Evolutionary conservation across 1,140 invertebrate species (phyloP).

Genomic region (Drosophila nikananu): DNA sequence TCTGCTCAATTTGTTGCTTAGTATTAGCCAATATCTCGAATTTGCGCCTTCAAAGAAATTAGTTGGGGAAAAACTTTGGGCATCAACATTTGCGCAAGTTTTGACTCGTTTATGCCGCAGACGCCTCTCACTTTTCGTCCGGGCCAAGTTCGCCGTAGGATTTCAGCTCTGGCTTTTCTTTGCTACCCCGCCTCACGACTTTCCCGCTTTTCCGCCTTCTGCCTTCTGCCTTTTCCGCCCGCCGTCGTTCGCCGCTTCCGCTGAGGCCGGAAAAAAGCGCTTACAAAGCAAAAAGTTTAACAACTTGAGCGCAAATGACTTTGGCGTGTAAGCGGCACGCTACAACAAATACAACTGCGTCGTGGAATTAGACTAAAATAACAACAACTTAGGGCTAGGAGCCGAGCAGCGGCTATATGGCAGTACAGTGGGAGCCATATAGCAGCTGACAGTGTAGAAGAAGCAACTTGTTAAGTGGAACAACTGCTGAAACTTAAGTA

Average conservation of each 20-base stretch:
- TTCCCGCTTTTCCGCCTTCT: neutral
- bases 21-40: constrained; percentile 37
- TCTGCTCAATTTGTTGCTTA: constrained; percentile 51
- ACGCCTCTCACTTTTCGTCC: constrained; percentile 20
- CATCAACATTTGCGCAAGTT: constrained; percentile 74
- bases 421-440: neutral
- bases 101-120: constrained; percentile 66
- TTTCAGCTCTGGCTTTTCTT: constrained; percentile 16
- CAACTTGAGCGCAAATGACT: constrained; percentile 77
- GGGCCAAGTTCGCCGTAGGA: constrained; percentile 24
- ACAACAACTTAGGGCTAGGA: constrained; percentile 43
- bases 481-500: constrained; percentile 80
- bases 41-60: constrained; percentile 59
- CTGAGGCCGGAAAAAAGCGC: constrained; percentile 73
- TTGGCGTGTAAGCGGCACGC: constrained; percentile 75
- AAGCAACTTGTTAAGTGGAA: constrained; percentile 74
- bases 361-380: constrained; percentile 72
- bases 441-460: constrained; percentile 25
- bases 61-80: constrained; percentile 64
- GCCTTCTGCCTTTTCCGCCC: constrained; percentile 2
- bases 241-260: constrained; percentile 53
- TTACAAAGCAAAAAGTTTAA: constrained; percentile 78
- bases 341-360: constrained; percentile 57
- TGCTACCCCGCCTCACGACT: neutral
- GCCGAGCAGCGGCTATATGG: neutral